phyloP scores from a whole-genome alignment of 2,797 vertebrate genomes.

The Clarias laeviceps region DNA sequence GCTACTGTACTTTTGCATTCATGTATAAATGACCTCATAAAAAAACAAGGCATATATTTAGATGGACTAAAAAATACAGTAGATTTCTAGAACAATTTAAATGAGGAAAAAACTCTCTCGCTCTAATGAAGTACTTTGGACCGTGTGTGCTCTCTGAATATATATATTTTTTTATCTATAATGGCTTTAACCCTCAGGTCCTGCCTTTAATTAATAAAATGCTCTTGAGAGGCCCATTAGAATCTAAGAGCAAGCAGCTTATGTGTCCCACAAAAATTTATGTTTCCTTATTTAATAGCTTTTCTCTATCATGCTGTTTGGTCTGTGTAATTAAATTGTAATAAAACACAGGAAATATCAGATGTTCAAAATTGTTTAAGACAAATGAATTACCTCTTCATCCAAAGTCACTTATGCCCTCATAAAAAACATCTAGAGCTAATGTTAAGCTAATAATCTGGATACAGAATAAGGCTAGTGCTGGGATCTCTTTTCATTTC shows the following conservation, averaged over 20 bases:
- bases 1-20: background rate
- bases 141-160: background rate
- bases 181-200: background rate
- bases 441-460: constrained; percentile 6
- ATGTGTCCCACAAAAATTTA: background rate
- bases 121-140: background rate
- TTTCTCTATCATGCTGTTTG: background rate
- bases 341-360: background rate
- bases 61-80: background rate
- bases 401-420: background rate
- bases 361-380: background rate
- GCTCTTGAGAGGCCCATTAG: background rate
- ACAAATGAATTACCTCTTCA: background rate
- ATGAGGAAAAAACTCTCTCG: background rate
- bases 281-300: background rate
- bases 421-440: background rate
- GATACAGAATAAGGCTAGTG: background rate
- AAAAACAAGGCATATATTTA: background rate
- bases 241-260: background rate
- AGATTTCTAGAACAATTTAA: background rate
- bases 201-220: background rate
- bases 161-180: background rate
- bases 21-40: background rate
- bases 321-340: background rate
- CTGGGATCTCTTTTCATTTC: background rate